Base-by-base conservation (phyloP, 1,140 invertebrate species). In the Teleogryllus occipitalis region DNA sequence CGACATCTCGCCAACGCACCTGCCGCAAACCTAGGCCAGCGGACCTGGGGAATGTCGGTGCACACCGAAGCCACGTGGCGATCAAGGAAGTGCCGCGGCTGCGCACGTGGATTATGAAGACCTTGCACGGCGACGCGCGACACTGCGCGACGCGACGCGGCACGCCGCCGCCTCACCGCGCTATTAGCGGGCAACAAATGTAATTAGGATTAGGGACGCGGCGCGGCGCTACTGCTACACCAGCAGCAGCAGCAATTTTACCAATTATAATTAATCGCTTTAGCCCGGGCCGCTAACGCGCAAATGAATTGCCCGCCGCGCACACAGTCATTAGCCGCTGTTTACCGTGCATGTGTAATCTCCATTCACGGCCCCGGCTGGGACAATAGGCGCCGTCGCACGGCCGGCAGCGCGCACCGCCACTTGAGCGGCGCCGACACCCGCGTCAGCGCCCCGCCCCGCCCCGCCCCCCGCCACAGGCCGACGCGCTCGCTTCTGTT, bases 221-320 rank as follows among this genome's bases (percentile, higher is more conserved):
- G 18, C 27, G 2, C 54, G 54, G 18, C 54, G 54, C 54, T 0
- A 7, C 10, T 1, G 54, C 27, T 39, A 39, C 27, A n/a, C n/a
- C n/a, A 39, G 27, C 27, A 39, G 27, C 27, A 39, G 27, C 27
- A 14, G 18, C 54, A 65, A 65, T 65, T 65, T 65, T 65, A 65
- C 54, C 54, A 65, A 65, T 65, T 65, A 65, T 65, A 65, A 65
- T 65, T 65, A 65, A 65, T 65, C 54, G 54, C 54, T 65, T 65
- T 65, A 65, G 54, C 54, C 27, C 10, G 54, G 2, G 18, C 54
- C 54, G 54, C 54, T 65, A 65, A 65, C 54, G 54, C 54, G 54
- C 54, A 65, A 65, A 65, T 65, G 54, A 65, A 65, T 65, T 65
- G 54, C 54, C 18, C 54, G 2, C 54, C 54, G 54, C 54, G 10